Evolutionary conservation across 2,113 vertebrate genomes (phyloP), one percentile per base, ranked within the genome.

Genomic region (Coptodon bakossiorum): DNA sequence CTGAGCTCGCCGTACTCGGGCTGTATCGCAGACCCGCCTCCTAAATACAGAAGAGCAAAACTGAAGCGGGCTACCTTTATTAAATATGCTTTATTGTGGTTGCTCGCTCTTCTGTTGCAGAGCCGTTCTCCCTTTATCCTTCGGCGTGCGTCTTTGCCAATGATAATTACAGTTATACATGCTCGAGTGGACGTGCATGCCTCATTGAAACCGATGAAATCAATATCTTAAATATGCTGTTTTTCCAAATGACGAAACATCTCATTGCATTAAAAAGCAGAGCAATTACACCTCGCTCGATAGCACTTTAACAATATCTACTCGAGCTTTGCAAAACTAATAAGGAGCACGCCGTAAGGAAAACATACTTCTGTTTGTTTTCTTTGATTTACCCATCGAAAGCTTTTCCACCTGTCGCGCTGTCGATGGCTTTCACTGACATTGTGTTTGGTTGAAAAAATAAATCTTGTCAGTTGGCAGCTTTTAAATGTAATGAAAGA

Each of bases 141-240:
- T 57, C 31, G 53, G 10, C 68, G 68, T 66, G 24, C 4, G 7
- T 38, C 38, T 56, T 34, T 73, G 66, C 87, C 87, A 48, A 11
- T 63, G 81, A 83, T 83, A 81, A 84, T 91, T 83, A 78, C 82
- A 81, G 50, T 85, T 71, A 86, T 84, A 48, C 81, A 68, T 38
- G 31, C 81, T 84, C 43, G 63, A 84, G 71, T 87, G 57, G 81
- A 90, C 6, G 31, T 0, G 12, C 80, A 84, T 48, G 86, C 89
- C 82, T 90, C 90, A 76, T 57, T 89, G 68, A 83, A 86, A 59
- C 40, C n/a, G 50, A 81, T 84, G 59, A 86, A 93, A 90, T 93
- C 88, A 78, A 91, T 89, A 83, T 45, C 68, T 90, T 80, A 83
- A 87, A 87, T 82, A 36, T 86, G 80, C 43, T 83, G 86, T 87